Evolutionary conservation across 1,140 invertebrate species (phyloP).

Genomic region (Daktulosphaira vitifoliae): DNA sequence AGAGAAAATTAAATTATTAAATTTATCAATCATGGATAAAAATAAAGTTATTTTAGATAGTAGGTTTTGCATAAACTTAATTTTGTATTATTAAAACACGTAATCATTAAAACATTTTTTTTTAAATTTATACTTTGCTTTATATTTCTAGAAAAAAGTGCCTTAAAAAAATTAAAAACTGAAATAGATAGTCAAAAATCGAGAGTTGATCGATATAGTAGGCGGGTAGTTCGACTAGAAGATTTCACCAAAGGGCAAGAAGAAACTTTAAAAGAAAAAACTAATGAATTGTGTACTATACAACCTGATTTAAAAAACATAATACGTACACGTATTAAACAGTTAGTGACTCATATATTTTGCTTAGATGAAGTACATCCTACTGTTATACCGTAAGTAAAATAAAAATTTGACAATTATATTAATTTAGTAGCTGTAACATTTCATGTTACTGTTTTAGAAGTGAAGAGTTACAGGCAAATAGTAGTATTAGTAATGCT

Average conservation of each 20-base stretch:
- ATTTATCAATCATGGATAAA: conserved; percentile 55
- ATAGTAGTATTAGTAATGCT: conserved; percentile 50
- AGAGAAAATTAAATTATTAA: conserved; percentile 54
- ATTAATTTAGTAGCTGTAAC: conserved; percentile 22
- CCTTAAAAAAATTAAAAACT: conserved; percentile 48
- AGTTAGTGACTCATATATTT: conserved; percentile 68
- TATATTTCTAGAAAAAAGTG: conserved; percentile 44
- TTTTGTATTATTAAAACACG: conserved; percentile 13
- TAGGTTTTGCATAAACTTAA: conserved; percentile 38
- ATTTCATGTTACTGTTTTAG: conserved; percentile 44
- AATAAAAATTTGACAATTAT: background rate
- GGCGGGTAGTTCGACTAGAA: conserved; percentile 53
- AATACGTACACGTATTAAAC: conserved; percentile 53
- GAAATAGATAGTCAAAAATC: conserved; percentile 49
- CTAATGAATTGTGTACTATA: conserved; percentile 48
- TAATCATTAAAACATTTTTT: too few relatives aligned
- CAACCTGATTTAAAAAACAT: conserved; percentile 53
- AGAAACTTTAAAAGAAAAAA: conserved; percentile 46
- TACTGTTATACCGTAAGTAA: conserved; percentile 37
- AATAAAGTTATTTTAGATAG: conserved; percentile 51
- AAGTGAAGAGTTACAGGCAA: conserved; percentile 52
- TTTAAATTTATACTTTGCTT: conserved; percentile 31
- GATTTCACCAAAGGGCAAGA: conserved; percentile 49
- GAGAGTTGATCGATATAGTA: conserved; percentile 54
- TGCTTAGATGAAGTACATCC: conserved; percentile 55